Evolutionary conservation across 2,113 vertebrate species (phyloP), one percentile per base, ranked within the genome.

Genomic region (Burhinus bistriatus): DNA sequence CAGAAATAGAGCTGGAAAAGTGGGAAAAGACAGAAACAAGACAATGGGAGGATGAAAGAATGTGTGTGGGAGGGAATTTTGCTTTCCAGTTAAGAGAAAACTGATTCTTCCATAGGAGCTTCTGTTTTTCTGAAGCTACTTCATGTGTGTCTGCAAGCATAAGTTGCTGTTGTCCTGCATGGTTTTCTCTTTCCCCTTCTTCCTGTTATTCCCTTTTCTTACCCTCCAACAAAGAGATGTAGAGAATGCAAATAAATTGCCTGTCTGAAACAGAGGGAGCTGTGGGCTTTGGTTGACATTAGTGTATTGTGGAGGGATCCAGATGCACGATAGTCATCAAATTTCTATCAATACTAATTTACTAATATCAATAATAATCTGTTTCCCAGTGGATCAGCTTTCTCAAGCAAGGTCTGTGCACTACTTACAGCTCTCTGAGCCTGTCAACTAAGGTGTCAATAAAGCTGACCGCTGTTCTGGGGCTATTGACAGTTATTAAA

Each of bases 321-420:
- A 97, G 97, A 98, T 98, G 98, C 98, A 96, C 97, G 87, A 96
- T 97, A 91, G 98, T 97, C 98, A 99, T 99, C 99, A 99, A 99
- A 99, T 98, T 98, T 98, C 99, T 99, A 99, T 99, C 99, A 99
- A 99, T 99, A 99, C 99, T 98, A 99, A 99, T 99, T 99, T 99
- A 98, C 99, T 98, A 97, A 99, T 99, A 99, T 99, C 99, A 99
- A 99, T 99, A 99, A 99, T 99, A 97, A 99, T 98, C 98, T 98
- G 93, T 93, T 98, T 99, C 98, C 98, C 98, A 94, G 97, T 87
- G 98, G 98, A 98, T 98, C 95, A 49, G 96, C 95, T 98, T 97
- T 98, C 98, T 97, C 94, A 66, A 98, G 97, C 97, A 97, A 97
- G 80, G 87, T 80, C 78, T 84, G 54, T 87, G 73, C 36, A 76